Conservation (phyloP, 2,797 vertebrate genomes). For the Gambusia yucatana region DNA sequence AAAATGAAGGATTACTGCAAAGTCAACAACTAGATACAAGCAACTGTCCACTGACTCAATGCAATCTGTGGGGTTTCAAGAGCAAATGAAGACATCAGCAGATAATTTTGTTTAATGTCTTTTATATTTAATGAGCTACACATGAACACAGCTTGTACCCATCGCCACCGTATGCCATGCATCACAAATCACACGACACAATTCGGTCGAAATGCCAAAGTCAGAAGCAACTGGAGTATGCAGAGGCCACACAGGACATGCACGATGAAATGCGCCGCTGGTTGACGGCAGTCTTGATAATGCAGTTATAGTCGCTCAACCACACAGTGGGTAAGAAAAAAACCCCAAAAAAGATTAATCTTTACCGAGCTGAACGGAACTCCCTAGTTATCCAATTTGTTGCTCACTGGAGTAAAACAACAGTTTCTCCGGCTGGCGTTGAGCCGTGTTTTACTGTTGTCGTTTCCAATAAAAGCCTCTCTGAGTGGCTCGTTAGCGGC, state of each 20-base stretch:
- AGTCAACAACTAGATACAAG: no score
- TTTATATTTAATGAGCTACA: neutral
- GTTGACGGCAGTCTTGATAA: slow-evolving; percentile 36
- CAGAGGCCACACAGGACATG: slow-evolving; percentile 9
- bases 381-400: slow-evolving; percentile 57
- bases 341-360: slow-evolving; percentile 3
- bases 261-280: slow-evolving; percentile 14
- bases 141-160: neutral
- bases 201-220: slow-evolving; percentile 7
- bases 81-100: neutral
- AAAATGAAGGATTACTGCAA: neutral
- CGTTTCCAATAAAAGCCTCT: slow-evolving; percentile 43
- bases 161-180: neutral
- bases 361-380: slow-evolving; percentile 22
- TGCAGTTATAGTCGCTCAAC: slow-evolving; percentile 26
- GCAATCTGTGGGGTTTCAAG: neutral
- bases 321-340: neutral
- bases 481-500: slow-evolving; percentile 54
- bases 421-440: slow-evolving; percentile 17
- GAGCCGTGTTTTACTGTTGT: slow-evolving; percentile 35
- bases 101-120: neutral
- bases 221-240: slow-evolving; percentile 12
- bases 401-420: slow-evolving; percentile 57
- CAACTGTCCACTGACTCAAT: neutral
- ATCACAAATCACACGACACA: slow-evolving; percentile 6